These are phyloP conservation scores for Aurelia aurita complex sp. Pacific DNA, from an alignment of 30 jellyfish, hydroid and myxozoan genomes.

Conservation along the genomic window DNA sequence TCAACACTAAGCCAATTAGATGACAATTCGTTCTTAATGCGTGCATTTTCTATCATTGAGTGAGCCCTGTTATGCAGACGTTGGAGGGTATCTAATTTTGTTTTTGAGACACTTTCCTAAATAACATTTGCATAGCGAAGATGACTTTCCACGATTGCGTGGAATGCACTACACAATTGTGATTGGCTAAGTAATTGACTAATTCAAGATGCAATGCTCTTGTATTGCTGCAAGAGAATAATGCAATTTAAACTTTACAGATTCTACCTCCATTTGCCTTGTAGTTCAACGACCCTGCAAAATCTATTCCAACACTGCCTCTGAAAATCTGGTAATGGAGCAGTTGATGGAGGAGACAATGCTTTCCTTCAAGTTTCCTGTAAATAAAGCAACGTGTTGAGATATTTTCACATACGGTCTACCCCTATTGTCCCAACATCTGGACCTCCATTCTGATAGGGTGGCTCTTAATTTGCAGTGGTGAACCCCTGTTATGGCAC, in stretches of 20 bases:
- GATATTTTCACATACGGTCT: slow-evolving; percentile 51
- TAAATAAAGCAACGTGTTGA: slow-evolving; percentile 18
- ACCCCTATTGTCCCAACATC: slow-evolving; percentile 50
- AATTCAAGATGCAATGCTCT: slow-evolving; percentile 53
- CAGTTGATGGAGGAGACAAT: slow-evolving; percentile 17
- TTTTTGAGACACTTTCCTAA: no score
- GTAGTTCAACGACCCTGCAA: slow-evolving; percentile 46
- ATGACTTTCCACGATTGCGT: no score
- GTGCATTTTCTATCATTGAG: no score
- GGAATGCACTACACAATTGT: no score
- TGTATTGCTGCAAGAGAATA: slow-evolving; percentile 39
- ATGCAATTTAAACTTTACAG: slow-evolving; percentile 34
- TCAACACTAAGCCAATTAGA: no score
- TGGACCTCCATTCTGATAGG: slow-evolving; percentile 36
- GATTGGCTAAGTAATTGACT: background rate
- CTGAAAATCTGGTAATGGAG: slow-evolving; percentile 48
- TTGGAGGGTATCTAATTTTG: no score
- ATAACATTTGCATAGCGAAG: no score
- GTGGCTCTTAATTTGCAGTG: slow-evolving; percentile 43
- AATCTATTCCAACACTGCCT: slow-evolving; percentile 49
- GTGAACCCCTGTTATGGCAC: slow-evolving; percentile 40
- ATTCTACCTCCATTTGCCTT: slow-evolving; percentile 3
- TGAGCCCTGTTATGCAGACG: no score
- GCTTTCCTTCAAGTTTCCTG: slow-evolving; percentile 27
- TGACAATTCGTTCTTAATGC: no score